Percentiles rank a stretch among this genome's conserved stretches.
These are phyloP conservation scores for Dynastes grantii DNA, from an alignment of 2,888 invertebrate genomes.

Conservation along the genomic window DNA sequence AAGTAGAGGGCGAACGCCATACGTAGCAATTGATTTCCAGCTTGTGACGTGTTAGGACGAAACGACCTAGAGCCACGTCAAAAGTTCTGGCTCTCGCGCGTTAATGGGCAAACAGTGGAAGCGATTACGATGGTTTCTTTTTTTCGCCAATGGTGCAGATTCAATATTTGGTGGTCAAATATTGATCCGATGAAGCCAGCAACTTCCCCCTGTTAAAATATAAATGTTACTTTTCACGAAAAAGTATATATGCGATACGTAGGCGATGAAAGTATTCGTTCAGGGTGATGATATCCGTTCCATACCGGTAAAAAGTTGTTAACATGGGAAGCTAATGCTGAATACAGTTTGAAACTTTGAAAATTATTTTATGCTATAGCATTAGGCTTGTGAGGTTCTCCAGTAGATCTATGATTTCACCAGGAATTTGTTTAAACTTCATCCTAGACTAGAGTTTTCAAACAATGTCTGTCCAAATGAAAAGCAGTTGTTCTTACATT, in stretches of 20 bases:
- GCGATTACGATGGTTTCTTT: conserved; percentile 3
- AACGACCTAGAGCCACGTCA: not conserved
- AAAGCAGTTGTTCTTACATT: too few species aligned
- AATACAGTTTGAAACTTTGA: too few species aligned
- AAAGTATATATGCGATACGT: not conserved
- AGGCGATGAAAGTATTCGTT: too few species aligned
- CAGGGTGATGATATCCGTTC: too few species aligned
- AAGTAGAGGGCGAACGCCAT: conserved; percentile 15
- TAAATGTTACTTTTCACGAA: not conserved
- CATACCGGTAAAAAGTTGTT: too few species aligned
- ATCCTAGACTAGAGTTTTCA: too few species aligned
- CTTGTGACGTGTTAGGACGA: not conserved
- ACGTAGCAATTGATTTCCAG: conserved; percentile 22
- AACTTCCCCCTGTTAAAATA: not conserved
- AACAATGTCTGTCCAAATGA: too few species aligned
- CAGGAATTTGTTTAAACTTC: too few species aligned
- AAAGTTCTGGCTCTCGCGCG: not conserved
- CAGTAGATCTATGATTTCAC: too few species aligned
- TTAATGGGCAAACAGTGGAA: conserved; percentile 17
- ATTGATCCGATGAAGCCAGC: not conserved
- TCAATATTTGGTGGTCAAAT: conserved; percentile 12
- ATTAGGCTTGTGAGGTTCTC: too few species aligned
- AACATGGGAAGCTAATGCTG: too few species aligned
- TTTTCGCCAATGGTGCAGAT: not conserved
- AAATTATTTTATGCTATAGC: too few species aligned